These are phyloP conservation scores for Poliocrania exsul DNA, from an alignment of 2,797 vertebrate species.

Conservation along the genomic window DNA sequence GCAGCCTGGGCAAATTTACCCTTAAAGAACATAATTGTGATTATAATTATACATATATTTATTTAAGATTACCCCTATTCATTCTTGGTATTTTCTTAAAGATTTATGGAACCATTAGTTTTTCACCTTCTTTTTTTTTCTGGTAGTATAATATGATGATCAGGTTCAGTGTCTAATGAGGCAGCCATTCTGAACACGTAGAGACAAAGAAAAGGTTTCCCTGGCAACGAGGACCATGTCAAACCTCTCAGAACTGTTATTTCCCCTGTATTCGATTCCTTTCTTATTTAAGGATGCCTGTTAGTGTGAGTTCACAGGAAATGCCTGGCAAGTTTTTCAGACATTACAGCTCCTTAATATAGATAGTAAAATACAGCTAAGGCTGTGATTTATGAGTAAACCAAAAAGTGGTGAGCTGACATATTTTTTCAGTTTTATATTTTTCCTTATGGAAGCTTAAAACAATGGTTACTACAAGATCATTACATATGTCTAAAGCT, in stretches of 20 bases:
- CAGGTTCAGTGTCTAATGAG: slow-evolving; percentile 74
- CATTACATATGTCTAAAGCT: not conserved
- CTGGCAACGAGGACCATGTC: slow-evolving; percentile 77
- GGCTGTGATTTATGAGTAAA: not conserved
- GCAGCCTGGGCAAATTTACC: slow-evolving; percentile 23
- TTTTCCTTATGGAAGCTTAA: not conserved
- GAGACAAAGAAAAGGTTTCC: slow-evolving; percentile 83
- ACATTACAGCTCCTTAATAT: slow-evolving; percentile 45
- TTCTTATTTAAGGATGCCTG: slow-evolving; percentile 69
- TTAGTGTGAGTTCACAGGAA: slow-evolving; percentile 66
- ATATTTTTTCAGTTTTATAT: not conserved
- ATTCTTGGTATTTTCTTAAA: slow-evolving; percentile 62
- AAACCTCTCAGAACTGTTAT: slow-evolving; percentile 75
- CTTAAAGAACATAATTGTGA: not conserved
- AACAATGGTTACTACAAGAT: not conserved
- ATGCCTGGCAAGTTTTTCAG: slow-evolving; percentile 55
- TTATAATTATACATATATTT: slow-evolving; percentile 1
- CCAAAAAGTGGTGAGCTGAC: not conserved
- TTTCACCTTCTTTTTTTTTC: slow-evolving; percentile 18
- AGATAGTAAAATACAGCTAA: slow-evolving; percentile 4
- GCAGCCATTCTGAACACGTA: slow-evolving; percentile 81
- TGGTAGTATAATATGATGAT: slow-evolving; percentile 38
- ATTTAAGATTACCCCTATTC: slow-evolving; percentile 38
- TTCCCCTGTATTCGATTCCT: slow-evolving; percentile 53
- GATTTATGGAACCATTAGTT: slow-evolving; percentile 55